Conservation (phyloP, 2,113 vertebrate species). For the Chaetops frenatus region DNA sequence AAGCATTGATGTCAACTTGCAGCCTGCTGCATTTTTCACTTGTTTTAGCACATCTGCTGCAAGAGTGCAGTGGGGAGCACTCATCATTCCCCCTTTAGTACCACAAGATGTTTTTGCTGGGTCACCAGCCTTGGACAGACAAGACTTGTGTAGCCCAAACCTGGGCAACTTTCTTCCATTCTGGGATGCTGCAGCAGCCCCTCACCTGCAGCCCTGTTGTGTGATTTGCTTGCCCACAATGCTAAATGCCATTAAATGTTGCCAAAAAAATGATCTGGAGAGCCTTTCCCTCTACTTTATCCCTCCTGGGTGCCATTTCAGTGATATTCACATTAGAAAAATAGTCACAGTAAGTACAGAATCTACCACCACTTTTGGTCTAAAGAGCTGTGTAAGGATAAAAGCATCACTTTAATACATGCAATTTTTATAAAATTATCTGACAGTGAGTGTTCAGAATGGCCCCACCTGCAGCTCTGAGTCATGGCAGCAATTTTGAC, state of each 20-base stretch:
- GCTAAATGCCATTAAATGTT: neutral
- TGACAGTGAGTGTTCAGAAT: neutral
- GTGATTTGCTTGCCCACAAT: neutral
- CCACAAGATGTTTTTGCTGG: neutral
- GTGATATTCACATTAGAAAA: neutral
- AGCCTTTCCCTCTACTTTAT: neutral
- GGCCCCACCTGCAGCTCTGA: neutral
- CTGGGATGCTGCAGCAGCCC: neutral
- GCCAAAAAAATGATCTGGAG: neutral
- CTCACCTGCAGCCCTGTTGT: neutral
- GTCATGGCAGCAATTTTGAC: neutral
- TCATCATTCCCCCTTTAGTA: fast-evolving
- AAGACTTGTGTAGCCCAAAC: neutral
- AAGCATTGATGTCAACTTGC: neutral
- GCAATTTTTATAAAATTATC: neutral
- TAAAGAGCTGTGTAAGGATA: neutral
- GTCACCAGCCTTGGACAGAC: neutral
- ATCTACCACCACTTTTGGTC: neutral
- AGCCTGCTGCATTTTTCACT: neutral
- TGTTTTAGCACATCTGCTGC: neutral
- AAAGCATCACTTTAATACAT: neutral
- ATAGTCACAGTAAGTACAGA: neutral
- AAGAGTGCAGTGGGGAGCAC: fast-evolving
- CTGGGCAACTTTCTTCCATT: neutral
- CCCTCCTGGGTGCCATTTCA: neutral